Percentiles rank a stretch among this genome's conserved stretches.
Evolutionary conservation across 2,113 vertebrate genomes (phyloP).

Genomic region (Nestor notabilis): DNA sequence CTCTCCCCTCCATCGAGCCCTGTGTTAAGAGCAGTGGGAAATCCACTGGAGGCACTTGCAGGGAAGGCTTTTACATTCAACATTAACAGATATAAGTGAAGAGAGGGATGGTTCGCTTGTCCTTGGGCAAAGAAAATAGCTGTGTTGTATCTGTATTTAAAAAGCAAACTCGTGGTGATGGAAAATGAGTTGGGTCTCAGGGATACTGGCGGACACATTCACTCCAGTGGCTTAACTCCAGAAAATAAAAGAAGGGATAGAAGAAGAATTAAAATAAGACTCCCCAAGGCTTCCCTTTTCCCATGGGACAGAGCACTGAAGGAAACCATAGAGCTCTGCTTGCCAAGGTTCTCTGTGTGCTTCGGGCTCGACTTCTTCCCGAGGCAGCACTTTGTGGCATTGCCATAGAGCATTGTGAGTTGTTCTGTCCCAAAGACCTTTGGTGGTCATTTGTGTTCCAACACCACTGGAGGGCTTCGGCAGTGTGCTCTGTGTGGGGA

Average conservation of each 20-base stretch:
- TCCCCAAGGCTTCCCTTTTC: background rate
- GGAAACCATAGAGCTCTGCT: background rate
- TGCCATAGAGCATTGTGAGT: background rate
- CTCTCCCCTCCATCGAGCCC: background rate
- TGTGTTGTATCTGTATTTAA: background rate
- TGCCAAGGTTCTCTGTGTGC: background rate
- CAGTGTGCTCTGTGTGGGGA: background rate
- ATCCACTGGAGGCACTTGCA: background rate
- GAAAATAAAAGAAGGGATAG: background rate
- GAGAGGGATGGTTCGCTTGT: background rate
- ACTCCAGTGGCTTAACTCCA: background rate
- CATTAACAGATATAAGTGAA: background rate
- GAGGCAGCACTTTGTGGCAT: background rate
- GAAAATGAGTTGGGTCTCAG: background rate
- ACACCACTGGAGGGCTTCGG: background rate
- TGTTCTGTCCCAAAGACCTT: background rate
- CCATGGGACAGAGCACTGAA: background rate
- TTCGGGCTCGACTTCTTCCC: background rate
- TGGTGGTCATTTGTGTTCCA: background rate
- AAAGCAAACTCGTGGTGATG: background rate
- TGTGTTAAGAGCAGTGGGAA: background rate
- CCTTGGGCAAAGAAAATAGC: background rate
- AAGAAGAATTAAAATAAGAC: background rate
- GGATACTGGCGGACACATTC: background rate
- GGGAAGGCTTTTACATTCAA: background rate